phyloP scores from a whole-genome alignment of 2,113 vertebrate species.

The Chlorocebus sabaeus region DNA sequence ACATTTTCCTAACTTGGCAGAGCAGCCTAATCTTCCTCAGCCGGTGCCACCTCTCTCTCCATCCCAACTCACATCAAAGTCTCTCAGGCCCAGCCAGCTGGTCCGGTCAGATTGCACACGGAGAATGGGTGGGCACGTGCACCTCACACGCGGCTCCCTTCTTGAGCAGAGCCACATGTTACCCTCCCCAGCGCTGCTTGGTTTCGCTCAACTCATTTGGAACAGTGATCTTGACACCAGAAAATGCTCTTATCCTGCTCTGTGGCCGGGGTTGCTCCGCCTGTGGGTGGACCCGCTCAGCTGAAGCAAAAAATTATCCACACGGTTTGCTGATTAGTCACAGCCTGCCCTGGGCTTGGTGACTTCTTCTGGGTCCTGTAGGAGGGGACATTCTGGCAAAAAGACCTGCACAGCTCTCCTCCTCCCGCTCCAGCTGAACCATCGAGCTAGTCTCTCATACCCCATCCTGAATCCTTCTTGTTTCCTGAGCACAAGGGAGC shows the following conservation, averaged over 20 bases:
- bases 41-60: background rate
- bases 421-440: background rate
- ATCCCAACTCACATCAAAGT: background rate
- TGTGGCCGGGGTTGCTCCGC: background rate
- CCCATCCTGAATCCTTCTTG: background rate
- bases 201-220: conserved; percentile 49
- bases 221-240: conserved; percentile 51
- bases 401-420: background rate
- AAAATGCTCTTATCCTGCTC: conserved; percentile 42
- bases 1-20: background rate
- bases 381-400: background rate
- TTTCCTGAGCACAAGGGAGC: background rate
- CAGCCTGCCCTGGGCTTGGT: background rate
- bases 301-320: background rate
- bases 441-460: background rate
- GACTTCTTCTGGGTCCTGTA: conserved; percentile 1
- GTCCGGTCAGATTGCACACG: background rate
- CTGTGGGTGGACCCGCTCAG: background rate
- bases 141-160: background rate
- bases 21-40: background rate
- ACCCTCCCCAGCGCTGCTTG: background rate
- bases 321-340: conserved; percentile 7
- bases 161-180: conserved; percentile 27
- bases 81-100: background rate
- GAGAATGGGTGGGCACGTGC: background rate